These are phyloP conservation scores for Coecobrya sp. DNA, from an alignment of 2,888 invertebrate species.

Conservation along the genomic window DNA sequence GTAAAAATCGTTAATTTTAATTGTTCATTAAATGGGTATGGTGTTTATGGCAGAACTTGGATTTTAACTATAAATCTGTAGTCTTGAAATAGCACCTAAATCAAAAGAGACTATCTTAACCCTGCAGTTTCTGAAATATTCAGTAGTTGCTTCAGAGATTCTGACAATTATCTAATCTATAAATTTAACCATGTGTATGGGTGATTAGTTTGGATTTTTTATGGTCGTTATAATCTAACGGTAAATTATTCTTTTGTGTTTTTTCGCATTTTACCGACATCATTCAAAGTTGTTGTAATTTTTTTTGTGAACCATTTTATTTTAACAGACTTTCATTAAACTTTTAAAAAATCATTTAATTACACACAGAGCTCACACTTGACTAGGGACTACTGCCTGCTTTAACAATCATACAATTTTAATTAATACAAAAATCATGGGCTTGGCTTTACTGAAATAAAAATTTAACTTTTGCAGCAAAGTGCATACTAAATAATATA, in stretches of 20 bases:
- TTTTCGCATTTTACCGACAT: slow-evolving; percentile 66
- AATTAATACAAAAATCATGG: too few relatives aligned
- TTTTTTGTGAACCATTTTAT: not conserved
- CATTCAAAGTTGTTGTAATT: not conserved
- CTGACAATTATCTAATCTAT: too few relatives aligned
- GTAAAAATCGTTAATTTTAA: not conserved
- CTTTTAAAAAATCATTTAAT: not conserved
- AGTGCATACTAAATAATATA: too few relatives aligned
- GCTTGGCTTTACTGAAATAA: too few relatives aligned
- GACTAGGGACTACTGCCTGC: not conserved
- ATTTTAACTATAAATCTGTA: slow-evolving; percentile 55
- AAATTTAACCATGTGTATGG: too few relatives aligned
- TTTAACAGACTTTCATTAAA: not conserved
- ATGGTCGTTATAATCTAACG: too few relatives aligned
- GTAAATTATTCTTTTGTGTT: too few relatives aligned
- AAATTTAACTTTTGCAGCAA: too few relatives aligned
- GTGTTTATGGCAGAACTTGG: slow-evolving; percentile 78
- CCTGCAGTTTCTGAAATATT: slow-evolving; percentile 65
- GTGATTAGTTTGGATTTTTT: too few relatives aligned
- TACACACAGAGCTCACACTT: not conserved
- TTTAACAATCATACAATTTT: too few relatives aligned
- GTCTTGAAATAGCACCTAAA: slow-evolving; percentile 79
- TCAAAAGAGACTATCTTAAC: slow-evolving; percentile 70
- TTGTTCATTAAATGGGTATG: not conserved
- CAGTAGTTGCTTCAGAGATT: slow-evolving; percentile 69